Evolutionary conservation across 2,888 invertebrate species (phyloP).

Genomic region (Andrena fulva): DNA sequence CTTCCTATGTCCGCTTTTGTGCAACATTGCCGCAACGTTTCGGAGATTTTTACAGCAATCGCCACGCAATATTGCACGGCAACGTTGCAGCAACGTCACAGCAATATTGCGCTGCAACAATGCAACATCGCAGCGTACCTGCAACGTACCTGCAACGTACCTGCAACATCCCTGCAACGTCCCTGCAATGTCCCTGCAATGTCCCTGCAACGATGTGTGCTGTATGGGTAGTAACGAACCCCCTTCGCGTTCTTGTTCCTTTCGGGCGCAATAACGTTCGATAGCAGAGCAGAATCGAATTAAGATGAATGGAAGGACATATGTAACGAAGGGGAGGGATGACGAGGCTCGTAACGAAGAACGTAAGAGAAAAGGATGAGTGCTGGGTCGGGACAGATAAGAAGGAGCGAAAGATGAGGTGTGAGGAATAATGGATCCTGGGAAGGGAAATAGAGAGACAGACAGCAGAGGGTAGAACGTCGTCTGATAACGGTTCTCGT

Average conservation of each 20-base stretch:
- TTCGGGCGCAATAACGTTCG: not conserved
- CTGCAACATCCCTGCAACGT: no score
- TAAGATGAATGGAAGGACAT: not conserved
- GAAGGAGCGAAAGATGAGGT: constrained; percentile 41
- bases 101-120: not conserved
- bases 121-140: no score
- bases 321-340: not conserved
- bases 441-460: constrained; percentile 12
- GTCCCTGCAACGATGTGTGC: no score
- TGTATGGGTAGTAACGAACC: not conserved
- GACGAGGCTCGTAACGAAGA: not conserved
- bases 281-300: not conserved
- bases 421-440: constrained; percentile 34
- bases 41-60: no score
- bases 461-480: constrained; percentile 29
- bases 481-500: constrained; percentile 75
- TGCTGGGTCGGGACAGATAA: constrained; percentile 47
- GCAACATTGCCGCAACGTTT: no score
- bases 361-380: not conserved
- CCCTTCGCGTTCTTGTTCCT: not conserved
- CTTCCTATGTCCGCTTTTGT: no score
- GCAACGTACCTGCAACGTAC: no score
- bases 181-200: no score
- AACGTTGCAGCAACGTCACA: no score
- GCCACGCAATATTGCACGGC: no score